These are phyloP conservation scores for Hypanus sabinus DNA, from an alignment of 2,113 vertebrate genomes.

Conservation along the genomic window DNA sequence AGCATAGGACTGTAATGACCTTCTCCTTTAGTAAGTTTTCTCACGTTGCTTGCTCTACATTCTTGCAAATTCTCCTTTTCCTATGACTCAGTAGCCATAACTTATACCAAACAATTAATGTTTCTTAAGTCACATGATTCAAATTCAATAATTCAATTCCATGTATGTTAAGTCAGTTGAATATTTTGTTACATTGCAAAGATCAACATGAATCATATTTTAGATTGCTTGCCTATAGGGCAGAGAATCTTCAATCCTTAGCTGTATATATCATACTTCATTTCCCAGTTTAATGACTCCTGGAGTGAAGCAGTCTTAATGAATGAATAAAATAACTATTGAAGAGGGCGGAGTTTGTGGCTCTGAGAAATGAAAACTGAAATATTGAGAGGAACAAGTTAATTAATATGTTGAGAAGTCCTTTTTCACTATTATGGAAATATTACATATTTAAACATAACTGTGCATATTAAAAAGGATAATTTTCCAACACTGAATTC, in stretches of 20 bases:
- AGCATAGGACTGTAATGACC: too few species aligned
- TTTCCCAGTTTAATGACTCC: neutral
- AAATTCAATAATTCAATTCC: neutral
- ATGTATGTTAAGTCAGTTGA: neutral
- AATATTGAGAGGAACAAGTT: neutral
- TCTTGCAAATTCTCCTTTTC: too few species aligned
- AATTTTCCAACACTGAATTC: neutral
- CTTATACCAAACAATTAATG: neutral
- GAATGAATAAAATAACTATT: neutral
- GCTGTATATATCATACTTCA: neutral
- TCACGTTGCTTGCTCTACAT: too few species aligned
- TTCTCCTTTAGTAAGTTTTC: too few species aligned
- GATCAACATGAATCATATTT: neutral
- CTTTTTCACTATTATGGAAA: neutral
- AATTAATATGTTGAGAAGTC: neutral
- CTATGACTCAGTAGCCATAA: too few species aligned
- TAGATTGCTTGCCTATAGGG: neutral
- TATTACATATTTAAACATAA: neutral
- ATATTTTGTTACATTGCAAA: neutral
- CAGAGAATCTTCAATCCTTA: neutral
- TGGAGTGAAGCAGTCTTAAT: neutral
- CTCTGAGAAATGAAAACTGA: neutral
- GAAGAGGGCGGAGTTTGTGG: too few species aligned
- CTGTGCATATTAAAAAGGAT: constrained; percentile 6
- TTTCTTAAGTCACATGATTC: neutral